Percentiles rank a stretch among this genome's conserved stretches.
phyloP scores from a whole-genome alignment of 1,140 invertebrate species.

The Copidosoma floridanum region DNA sequence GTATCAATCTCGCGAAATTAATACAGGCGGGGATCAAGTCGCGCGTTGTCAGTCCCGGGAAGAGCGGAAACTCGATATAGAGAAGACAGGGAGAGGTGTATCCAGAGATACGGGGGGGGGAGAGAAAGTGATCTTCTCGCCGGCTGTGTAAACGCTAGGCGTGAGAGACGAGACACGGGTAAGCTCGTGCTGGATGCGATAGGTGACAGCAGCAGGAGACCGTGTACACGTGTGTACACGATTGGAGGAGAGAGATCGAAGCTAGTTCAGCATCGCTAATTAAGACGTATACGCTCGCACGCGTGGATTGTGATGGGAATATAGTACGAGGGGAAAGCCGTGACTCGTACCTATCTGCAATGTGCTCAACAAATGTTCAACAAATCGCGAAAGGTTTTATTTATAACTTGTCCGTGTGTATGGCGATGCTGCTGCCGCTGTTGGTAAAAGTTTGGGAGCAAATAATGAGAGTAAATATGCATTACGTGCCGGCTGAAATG shows the following conservation, averaged over 20 bases:
- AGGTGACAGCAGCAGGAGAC: too few relatives aligned
- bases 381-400: slow-evolving; percentile 11
- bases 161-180: too few relatives aligned
- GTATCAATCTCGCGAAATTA: not conserved
- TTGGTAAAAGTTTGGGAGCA: slow-evolving; percentile 20
- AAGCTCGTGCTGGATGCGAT: too few relatives aligned
- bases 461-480: slow-evolving; percentile 8
- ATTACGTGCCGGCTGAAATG: too few relatives aligned
- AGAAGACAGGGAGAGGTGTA: not conserved
- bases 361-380: too few relatives aligned
- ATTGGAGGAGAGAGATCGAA: not conserved
- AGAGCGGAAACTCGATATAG: slow-evolving; percentile 19
- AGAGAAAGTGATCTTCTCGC: too few relatives aligned
- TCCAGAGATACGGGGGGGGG: not conserved
- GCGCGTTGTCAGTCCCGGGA: slow-evolving; percentile 16
- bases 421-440: too few relatives aligned
- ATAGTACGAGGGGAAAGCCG: slow-evolving; percentile 33
- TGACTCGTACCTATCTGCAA: too few relatives aligned
- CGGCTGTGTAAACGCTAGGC: slow-evolving; percentile 8
- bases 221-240: not conserved
- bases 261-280: slow-evolving; percentile 10
- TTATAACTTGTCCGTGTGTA: too few relatives aligned
- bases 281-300: slow-evolving; percentile 4
- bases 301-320: slow-evolving; percentile 38
- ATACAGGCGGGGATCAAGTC: slow-evolving; percentile 12